phyloP scores from a whole-genome alignment of 2,888 invertebrate species.

The Cybosia mesomella region DNA sequence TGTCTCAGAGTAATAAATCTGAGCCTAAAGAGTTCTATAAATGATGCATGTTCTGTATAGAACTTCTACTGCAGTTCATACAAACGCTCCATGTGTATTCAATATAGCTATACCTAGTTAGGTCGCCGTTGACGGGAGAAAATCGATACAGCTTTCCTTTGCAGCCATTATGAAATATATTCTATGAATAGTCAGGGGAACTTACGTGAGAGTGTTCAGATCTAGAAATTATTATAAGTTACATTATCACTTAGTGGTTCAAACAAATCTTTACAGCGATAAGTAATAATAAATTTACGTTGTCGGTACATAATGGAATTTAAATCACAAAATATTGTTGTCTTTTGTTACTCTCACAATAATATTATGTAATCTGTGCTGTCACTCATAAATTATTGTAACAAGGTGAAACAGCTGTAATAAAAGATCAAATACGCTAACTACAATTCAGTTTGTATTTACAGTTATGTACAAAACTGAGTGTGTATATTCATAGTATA shows the following conservation, averaged over 20 bases:
- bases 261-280: no score
- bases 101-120: conserved; percentile 18
- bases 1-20: background rate
- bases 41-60: background rate
- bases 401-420: conserved; percentile 12
- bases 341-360: no score
- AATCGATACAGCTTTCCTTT: conserved; percentile 24
- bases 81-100: conserved; percentile 7
- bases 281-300: background rate
- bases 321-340: background rate
- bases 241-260: background rate
- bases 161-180: conserved; percentile 8
- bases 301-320: background rate
- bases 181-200: conserved; percentile 18
- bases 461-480: conserved; percentile 18
- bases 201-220: background rate
- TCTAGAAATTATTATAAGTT: conserved; percentile 9
- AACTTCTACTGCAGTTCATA: background rate
- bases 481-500: conserved; percentile 29
- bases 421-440: conserved; percentile 8
- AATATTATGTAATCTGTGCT: no score
- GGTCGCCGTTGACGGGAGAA: conserved; percentile 13
- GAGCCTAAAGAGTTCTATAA: background rate
- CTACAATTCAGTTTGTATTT: conserved; percentile 14
- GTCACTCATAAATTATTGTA: background rate